phyloP scores from a whole-genome alignment of 2,113 vertebrate species.

The Amphiprion ocellaris region DNA sequence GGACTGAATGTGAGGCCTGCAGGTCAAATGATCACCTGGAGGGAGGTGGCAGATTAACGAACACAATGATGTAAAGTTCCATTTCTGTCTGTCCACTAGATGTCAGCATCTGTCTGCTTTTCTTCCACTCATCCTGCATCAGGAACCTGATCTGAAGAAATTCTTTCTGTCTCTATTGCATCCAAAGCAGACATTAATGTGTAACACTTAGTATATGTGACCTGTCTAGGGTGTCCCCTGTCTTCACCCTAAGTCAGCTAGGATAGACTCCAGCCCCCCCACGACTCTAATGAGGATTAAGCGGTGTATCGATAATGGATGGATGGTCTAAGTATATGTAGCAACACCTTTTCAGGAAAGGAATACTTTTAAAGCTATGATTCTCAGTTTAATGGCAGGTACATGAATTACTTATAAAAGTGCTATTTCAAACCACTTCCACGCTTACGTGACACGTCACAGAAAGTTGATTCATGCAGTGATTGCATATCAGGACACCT shows the following conservation, averaged over 20 bases:
- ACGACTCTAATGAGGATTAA: no score
- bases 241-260: no score
- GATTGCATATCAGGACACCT: not conserved
- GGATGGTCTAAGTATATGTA: no score
- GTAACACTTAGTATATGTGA: no score
- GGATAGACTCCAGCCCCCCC: no score
- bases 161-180: no score
- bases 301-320: no score
- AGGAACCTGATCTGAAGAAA: not conserved
- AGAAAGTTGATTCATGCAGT: not conserved
- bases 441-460: not conserved
- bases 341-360: no score
- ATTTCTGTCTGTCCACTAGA: slow-evolving; percentile 57
- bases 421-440: not conserved
- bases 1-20: not conserved
- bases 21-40: slow-evolving; percentile 11
- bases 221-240: no score
- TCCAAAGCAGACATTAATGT: no score
- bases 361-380: no score
- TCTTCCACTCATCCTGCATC: not conserved
- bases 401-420: no score
- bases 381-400: not conserved
- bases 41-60: not conserved
- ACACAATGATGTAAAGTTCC: slow-evolving; percentile 21
- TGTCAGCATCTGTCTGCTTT: slow-evolving; percentile 51